Base-by-base conservation (phyloP, 2,113 vertebrate genomes). In the Promerops cafer region DNA sequence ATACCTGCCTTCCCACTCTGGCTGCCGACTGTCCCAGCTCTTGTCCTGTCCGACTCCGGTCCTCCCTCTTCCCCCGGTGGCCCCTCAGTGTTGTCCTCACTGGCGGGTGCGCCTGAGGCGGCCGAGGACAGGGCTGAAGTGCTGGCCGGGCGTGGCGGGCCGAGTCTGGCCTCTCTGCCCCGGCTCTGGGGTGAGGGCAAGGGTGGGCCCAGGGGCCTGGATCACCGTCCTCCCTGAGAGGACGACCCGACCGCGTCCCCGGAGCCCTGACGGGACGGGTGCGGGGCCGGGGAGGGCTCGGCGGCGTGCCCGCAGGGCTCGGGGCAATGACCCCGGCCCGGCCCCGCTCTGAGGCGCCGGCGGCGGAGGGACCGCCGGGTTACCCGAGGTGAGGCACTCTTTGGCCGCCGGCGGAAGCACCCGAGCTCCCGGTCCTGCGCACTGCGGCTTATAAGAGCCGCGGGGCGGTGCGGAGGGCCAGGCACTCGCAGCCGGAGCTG, bases 321-420 rank as follows among this genome's bases (percentile, higher is more conserved):
- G 16, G 30, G 9, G 10, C 27, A 2, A 1, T 3, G 17, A 2
- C 31, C 20, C n/a, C 37, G 22, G 0, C 7, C 17, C 5, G 12
- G 39, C 8, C 45, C 47, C 20, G 11, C 53, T 28, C 50, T 4
- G 53, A 13, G 23, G 60, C 5, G 59, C 26, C 3, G 23, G 17
- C 44, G 50, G 69, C 83, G 71, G 82, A 77, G 60, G 33, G 42
- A 87, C 76, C 86, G 89, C 81, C 74, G 89, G 89, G 97, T 97
- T 98, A 97, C 82, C 57, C 89, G 82, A 97, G 97, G 96, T 80
- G 65, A 93, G 45, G 97, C 94, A 96, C 97, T 97, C 87, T 95
- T 97, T 97, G 80, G 39, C 66, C 78, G 37, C 50, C 33, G 63
- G 96, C 97, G 98, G 98, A 98, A 89, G 97, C 84, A 97, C 61